A percentile compares a stretch with the other conserved stretches of the same genome.
phyloP scores from a whole-genome alignment of 2,888 invertebrate species.

The Leistus spinibarbis region DNA sequence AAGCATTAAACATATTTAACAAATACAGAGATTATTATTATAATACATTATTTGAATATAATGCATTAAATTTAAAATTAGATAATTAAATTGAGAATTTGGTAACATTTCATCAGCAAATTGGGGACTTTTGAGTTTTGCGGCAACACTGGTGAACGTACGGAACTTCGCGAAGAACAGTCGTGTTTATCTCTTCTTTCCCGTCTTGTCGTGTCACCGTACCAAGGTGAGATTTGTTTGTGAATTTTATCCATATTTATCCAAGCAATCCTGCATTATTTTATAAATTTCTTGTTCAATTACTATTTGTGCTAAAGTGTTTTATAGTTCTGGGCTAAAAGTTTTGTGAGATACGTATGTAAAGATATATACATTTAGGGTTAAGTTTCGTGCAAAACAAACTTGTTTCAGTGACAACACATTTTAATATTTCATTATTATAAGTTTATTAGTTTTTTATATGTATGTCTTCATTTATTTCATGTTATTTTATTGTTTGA shows the following conservation, averaged over 20 bases:
- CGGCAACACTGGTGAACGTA: no score
- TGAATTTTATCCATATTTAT: constrained; percentile 27
- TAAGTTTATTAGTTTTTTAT: not conserved
- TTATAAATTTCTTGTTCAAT: not conserved
- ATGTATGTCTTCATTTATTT: not conserved
- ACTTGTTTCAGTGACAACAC: not conserved
- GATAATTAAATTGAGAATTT: no score
- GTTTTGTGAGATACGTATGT: constrained; percentile 24
- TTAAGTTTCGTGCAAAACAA: not conserved
- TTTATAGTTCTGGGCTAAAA: not conserved
- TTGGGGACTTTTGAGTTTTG: no score
- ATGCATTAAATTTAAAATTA: no score
- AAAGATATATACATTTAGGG: constrained; percentile 16
- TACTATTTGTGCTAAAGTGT: constrained; percentile 5
- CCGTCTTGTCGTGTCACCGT: constrained; percentile 35
- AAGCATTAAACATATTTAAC: no score
- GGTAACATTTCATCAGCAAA: no score
- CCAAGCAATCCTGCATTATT: constrained; percentile 17
- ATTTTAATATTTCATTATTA: not conserved
- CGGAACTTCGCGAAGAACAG: no score
- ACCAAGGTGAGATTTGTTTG: constrained; percentile 29
- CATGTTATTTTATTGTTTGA: not conserved
- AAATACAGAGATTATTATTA: no score
- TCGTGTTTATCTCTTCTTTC: constrained; percentile 25
- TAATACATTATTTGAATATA: no score